A percentile compares a stretch with the other conserved stretches of the same genome.
Conservation (phyloP, 2,888 invertebrate species). For the Sialis fuliginosa region DNA sequence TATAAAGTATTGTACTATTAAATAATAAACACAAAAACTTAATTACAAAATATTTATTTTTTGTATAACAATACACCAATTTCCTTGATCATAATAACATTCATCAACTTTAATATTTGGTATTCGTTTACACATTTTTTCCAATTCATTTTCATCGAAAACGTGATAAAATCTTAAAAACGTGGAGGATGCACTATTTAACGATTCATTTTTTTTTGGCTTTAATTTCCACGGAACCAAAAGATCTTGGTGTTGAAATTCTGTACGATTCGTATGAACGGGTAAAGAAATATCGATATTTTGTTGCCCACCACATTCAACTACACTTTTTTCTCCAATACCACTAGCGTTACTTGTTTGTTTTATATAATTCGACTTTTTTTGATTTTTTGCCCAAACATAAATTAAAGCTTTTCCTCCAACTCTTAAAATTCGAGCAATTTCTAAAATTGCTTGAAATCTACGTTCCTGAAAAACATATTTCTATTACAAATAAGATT, state of each 20-base stretch:
- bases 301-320: neutral
- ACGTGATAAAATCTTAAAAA: conserved; percentile 86
- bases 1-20: too few species aligned
- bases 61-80: conserved; percentile 82
- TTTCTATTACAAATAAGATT: neutral
- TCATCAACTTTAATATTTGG: conserved; percentile 34
- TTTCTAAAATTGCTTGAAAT: conserved; percentile 52
- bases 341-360: conserved; percentile 13
- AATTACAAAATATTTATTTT: conserved; percentile 13
- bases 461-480: conserved; percentile 43
- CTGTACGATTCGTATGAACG: conserved; percentile 78
- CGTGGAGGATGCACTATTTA: conserved; percentile 26
- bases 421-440: conserved; percentile 50
- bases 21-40: conserved; percentile 2
- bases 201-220: conserved; percentile 18
- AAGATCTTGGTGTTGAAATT: conserved; percentile 78
- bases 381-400: conserved; percentile 92
- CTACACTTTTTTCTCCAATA: conserved; percentile 12
- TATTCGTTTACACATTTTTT: conserved; percentile 39
- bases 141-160: conserved; percentile 69
- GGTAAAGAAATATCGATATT: conserved; percentile 32
- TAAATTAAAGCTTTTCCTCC: conserved; percentile 73
- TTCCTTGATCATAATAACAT: conserved; percentile 89
- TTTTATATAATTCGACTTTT: conserved; percentile 52
- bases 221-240: conserved; percentile 90